Evolutionary conservation across 2,888 invertebrate genomes (phyloP).

Genomic region (Ametastegia equiseti): DNA sequence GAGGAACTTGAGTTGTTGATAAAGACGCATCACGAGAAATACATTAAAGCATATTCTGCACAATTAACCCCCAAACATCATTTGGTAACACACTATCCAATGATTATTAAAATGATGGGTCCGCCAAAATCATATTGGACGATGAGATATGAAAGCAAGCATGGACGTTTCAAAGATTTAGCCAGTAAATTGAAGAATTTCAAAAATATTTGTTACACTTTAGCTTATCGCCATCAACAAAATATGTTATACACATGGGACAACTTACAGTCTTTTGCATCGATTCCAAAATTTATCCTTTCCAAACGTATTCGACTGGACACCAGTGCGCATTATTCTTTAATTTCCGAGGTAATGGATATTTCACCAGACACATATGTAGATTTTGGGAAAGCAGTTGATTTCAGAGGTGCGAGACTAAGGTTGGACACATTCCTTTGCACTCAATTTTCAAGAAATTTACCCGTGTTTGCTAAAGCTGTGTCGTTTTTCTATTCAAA

Average conservation of each 20-base stretch:
- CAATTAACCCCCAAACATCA: conserved; percentile 52
- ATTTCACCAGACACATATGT: conserved; percentile 4
- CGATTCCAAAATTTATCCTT: background rate
- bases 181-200: conserved; percentile 46
- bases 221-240: conserved; percentile 50
- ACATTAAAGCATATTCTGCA: conserved; percentile 5
- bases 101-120: conserved; percentile 50
- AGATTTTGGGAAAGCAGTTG: background rate
- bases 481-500: background rate
- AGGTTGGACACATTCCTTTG: background rate
- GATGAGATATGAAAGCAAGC: conserved; percentile 51
- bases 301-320: background rate
- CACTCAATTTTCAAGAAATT: background rate
- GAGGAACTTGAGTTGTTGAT: conserved; percentile 24
- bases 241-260: conserved; percentile 1
- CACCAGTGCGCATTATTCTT: background rate
- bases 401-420: background rate
- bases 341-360: background rate
- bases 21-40: conserved; percentile 29
- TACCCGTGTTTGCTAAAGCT: background rate
- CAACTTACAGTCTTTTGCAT: background rate
- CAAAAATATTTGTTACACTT: conserved; percentile 49
- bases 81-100: conserved; percentile 50
- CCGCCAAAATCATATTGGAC: conserved; percentile 50
- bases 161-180: conserved; percentile 50